These are phyloP conservation scores for Pampusana beccarii DNA, from an alignment of 2,113 vertebrate species.

Conservation along the genomic window DNA sequence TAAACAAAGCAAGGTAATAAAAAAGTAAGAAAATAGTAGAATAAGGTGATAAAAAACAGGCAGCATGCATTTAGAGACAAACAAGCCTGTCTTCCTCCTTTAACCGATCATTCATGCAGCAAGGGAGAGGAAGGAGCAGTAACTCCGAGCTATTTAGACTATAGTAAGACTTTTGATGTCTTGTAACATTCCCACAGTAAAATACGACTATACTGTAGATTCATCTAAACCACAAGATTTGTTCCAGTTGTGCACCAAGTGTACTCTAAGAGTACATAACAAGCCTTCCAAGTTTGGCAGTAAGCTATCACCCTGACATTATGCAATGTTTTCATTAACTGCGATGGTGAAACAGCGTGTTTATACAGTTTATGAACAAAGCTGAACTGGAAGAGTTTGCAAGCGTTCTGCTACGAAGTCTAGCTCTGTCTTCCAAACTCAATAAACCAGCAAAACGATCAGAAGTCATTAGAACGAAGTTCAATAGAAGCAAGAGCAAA, in stretches of 20 bases:
- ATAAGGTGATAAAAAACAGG: constrained; percentile 14
- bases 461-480: constrained; percentile 59
- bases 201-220: constrained; percentile 8
- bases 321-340: constrained; percentile 69
- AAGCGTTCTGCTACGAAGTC: background rate
- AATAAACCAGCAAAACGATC: background rate
- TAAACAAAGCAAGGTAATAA: constrained; percentile 33
- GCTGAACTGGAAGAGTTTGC: constrained; percentile 26
- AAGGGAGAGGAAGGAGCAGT: constrained; percentile 8
- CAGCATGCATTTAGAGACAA: background rate
- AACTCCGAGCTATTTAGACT: constrained; percentile 19
- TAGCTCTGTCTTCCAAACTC: constrained; percentile 23
- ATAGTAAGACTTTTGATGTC: constrained; percentile 28
- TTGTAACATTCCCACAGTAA: constrained; percentile 41
- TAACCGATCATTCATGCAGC: constrained; percentile 20
- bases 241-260: constrained; percentile 56
- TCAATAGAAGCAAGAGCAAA: constrained; percentile 46
- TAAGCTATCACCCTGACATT: constrained; percentile 44
- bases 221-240: constrained; percentile 42
- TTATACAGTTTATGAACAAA: constrained; percentile 61
- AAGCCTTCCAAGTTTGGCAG: constrained; percentile 26
- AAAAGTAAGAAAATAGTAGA: background rate
- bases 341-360: constrained; percentile 53
- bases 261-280: constrained; percentile 29
- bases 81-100: constrained; percentile 13